Evolutionary conservation across 37 sponge, comb jelly and placozoan species (phyloP), one percentile per base, ranked within the genome.

Genomic region (Diacarnus erythraeanus): DNA sequence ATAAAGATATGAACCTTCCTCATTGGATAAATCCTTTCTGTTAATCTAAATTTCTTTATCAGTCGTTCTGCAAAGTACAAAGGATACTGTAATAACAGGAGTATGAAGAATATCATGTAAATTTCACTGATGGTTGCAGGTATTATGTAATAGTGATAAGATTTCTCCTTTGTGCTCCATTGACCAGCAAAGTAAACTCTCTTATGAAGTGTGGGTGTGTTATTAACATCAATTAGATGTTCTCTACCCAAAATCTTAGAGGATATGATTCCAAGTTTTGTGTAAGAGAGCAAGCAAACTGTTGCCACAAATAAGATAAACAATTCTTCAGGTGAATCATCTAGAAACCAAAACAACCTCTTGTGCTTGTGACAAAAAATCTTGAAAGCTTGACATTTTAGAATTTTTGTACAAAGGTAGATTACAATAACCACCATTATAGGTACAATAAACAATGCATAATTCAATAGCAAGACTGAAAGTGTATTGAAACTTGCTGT

Each of bases 201-300:
- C 1, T 25, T n/a, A 36, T 36, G 8, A 36, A 33, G 38, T 3
- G 22, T 33, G 25, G 2, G 1, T 10, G 8, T 21, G 54, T 36
- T 34, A 27, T 38, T 17, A 9, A 5, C 22, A 38, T 26, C 29
- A 40, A 31, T n/a, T 38, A 82, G 75, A 17, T 26, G 35, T 0
- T 60, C 26, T 21, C 31, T 41, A 23, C 38, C 66, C 44, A 74
- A 47, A 20, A 77, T 38, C 0, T 65, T 26, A 33, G 69, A 57
- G 18, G 85, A 70, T 15, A 42, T 38, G 20, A 69, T 29, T 22
- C 42, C n/a, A 2, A 71, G 1, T 47, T 59, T 77, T 17, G 64
- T 36, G 51, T 82, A 82, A 12, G 83, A 74, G 3, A 82, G 75
- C 2, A 82, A 58, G 35, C 72, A 63, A 33, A 82, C 38, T 12